A percentile compares a stretch with the other conserved stretches of the same genome.
These are phyloP conservation scores for Petrophora chlorosata DNA, from an alignment of 2,888 invertebrate genomes.

Conservation along the genomic window DNA sequence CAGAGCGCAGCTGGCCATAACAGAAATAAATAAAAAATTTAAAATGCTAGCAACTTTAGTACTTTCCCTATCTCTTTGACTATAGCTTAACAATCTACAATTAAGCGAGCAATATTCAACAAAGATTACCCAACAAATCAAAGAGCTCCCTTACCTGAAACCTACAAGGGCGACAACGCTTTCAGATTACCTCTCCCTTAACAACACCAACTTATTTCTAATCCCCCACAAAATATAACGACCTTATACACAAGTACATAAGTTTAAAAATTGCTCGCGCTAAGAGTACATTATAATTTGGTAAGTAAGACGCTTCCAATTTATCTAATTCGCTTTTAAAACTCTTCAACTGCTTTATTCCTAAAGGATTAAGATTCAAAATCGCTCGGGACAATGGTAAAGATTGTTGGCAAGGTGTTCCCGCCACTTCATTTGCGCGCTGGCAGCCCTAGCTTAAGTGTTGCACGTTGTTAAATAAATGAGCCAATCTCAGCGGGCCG, in stretches of 20 bases:
- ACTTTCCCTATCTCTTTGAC: conserved; percentile 13
- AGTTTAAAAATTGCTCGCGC: conserved; percentile 5
- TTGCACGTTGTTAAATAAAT: conserved; percentile 83
- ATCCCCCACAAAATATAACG: not conserved
- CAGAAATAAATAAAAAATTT: too few relatives aligned
- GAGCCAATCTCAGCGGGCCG: conserved; percentile 77
- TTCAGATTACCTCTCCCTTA: conserved; percentile 35
- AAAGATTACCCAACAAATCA: conserved; percentile 70
- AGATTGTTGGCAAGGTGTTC: conserved; percentile 52
- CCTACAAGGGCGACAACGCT: conserved; percentile 65
- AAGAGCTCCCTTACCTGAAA: conserved; percentile 58
- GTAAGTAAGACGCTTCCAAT: conserved; percentile 9
- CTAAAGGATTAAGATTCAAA: conserved; percentile 16
- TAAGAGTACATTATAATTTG: not conserved
- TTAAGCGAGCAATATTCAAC: conserved; percentile 54
- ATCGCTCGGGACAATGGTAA: conserved; percentile 21
- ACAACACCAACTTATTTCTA: conserved; percentile 29
- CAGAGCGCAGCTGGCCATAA: too few relatives aligned
- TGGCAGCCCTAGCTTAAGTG: conserved; percentile 80
- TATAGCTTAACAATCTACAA: conserved; percentile 49
- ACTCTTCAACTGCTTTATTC: not conserved
- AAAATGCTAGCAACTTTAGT: not conserved
- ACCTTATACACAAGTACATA: not conserved
- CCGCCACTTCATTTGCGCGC: conserved; percentile 80
- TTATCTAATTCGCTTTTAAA: conserved; percentile 1